phyloP scores from a whole-genome alignment of 2,888 invertebrate species.

The Papilio demoleus region DNA sequence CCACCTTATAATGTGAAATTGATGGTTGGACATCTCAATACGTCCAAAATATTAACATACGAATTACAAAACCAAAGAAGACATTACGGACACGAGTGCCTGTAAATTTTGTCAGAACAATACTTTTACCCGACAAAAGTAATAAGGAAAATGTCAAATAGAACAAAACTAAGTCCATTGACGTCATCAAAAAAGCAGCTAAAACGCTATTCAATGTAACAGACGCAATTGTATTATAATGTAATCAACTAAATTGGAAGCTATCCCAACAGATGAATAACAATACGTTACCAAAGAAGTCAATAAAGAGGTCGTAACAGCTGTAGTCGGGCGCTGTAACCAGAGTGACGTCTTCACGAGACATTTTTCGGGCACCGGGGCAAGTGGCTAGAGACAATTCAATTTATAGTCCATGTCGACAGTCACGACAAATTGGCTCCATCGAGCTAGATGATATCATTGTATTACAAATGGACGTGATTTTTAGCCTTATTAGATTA shows the following conservation, averaged over 20 bases:
- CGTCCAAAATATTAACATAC: background rate
- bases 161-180: constrained; percentile 3
- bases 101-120: background rate
- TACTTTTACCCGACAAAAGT: background rate
- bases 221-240: constrained; percentile 15
- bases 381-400: constrained; percentile 22
- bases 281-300: constrained; percentile 3
- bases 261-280: constrained; percentile 18
- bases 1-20: no score
- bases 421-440: constrained; percentile 32
- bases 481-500: constrained; percentile 26
- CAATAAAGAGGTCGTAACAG: constrained; percentile 30
- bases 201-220: background rate
- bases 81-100: background rate
- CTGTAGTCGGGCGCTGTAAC: constrained; percentile 21
- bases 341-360: constrained; percentile 23
- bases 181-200: constrained; percentile 11
- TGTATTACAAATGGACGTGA: constrained; percentile 27
- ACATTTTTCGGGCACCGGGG: constrained; percentile 18
- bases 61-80: background rate
- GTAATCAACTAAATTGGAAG: constrained; percentile 24
- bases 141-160: constrained; percentile 8
- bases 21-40: background rate
- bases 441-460: constrained; percentile 18
- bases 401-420: constrained; percentile 27